Evolutionary conservation across 2,888 invertebrate species (phyloP), one percentile per base, ranked within the genome.

Genomic region (Drosophila greeni): DNA sequence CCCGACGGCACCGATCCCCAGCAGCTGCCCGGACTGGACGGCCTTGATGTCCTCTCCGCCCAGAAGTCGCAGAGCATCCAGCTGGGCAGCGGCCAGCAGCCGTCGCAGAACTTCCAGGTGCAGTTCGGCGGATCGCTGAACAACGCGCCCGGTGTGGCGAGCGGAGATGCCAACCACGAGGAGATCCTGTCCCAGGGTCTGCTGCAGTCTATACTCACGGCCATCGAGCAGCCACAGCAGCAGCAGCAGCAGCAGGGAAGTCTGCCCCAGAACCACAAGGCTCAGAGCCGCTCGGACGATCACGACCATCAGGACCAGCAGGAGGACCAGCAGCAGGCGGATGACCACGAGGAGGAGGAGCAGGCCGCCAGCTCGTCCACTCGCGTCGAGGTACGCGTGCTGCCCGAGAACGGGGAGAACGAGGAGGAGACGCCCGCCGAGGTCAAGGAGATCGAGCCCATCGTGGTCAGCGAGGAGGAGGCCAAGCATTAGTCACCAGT

Each of bases 171-270:
- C 52, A 88, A 89, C 12, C 95, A 95, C 76, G 93, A 94, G 14
- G 94, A 95, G 86, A 91, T 95, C 0, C 87, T 95, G 0, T 95
- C 95, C 0, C 93, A 95, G 84, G 95, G 94, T 2, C 89, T 96
- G 0, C 87, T 95, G 2, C 95, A 95, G 85, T 94, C 95, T 53
- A 95, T 96, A 58, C 87, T 96, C 3, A 92, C 94, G 66, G 95
- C 95, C 0, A 95, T 95, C 48, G 95, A 95, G 83, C 93, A 95
- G 70, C 94, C 94, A 0, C 49, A 58, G 6, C 73, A 78, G 36
- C 82, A 88, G 8, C 73, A 78, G 53, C 67, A 74, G 86, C 57
- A 57, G 36, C 82, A 88, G 45, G 48, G 36, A n/a, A 3, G 20
- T 24, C 9, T 75, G 55, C 69, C 74, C 16, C 67, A 66, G 26